These are phyloP conservation scores for Coccyzus lansbergi DNA, from an alignment of 2,797 vertebrate species.

Conservation along the genomic window DNA sequence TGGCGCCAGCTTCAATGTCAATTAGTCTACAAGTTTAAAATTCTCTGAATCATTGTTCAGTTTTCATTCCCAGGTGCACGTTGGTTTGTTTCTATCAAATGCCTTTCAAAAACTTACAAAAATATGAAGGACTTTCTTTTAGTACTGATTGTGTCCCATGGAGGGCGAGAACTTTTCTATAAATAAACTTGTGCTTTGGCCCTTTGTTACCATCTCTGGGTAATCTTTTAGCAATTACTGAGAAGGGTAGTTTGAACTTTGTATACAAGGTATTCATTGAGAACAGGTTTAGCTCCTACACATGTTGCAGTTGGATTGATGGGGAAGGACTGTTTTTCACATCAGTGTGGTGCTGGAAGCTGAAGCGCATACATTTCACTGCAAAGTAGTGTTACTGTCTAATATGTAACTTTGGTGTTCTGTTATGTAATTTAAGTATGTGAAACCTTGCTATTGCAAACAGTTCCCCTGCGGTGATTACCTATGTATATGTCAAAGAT, in stretches of 20 bases:
- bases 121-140: not conserved
- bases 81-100: not conserved
- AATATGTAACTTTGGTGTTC: not conserved
- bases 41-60: not conserved
- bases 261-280: not conserved
- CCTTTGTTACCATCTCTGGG: not conserved
- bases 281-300: not conserved
- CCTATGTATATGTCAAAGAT: not conserved
- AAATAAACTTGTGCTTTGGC: not conserved
- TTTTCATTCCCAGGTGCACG: not conserved
- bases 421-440: accelerated
- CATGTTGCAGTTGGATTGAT: not conserved
- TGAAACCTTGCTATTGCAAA: not conserved
- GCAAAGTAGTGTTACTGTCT: no score
- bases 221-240: not conserved
- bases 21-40: not conserved
- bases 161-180: not conserved
- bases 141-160: no score
- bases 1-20: not conserved
- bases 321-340: not conserved
- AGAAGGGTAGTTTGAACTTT: not conserved
- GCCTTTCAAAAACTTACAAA: not conserved
- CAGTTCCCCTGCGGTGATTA: not conserved
- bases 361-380: accelerated
- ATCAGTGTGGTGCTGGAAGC: not conserved